Evolutionary conservation across 2,888 invertebrate species (phyloP).

Genomic region (Lissocephala sabroskyi): DNA sequence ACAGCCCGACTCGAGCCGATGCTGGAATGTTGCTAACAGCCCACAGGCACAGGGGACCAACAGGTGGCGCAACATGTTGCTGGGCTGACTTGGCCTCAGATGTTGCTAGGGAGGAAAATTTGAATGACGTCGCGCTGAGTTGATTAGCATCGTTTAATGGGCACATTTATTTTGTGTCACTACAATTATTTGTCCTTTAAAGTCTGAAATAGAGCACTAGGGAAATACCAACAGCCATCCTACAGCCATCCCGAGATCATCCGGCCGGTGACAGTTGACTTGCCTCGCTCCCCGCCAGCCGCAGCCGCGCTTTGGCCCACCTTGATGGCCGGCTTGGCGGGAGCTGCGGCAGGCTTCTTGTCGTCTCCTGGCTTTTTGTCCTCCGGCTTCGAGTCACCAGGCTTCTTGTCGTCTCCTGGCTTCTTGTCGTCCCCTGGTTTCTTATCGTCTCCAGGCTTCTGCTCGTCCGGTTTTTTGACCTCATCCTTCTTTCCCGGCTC

Average conservation of each 20-base stretch:
- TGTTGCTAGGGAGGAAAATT: background rate
- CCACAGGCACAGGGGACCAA: conserved; percentile 5
- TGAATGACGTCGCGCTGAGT: background rate
- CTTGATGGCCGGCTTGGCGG: conserved; percentile 67
- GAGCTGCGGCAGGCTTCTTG: conserved; percentile 37
- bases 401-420: conserved; percentile 25
- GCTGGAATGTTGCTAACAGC: conserved; percentile 6
- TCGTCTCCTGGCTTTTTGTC: conserved; percentile 31
- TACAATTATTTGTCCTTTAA: background rate
- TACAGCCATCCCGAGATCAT: conserved; percentile 84
- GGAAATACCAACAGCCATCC: conserved; percentile 25
- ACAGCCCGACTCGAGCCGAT: conserved; percentile 1
- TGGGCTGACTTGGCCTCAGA: background rate
- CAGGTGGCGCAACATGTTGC: conserved; percentile 22
- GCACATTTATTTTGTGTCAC: conserved; percentile 29
- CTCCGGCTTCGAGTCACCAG: conserved; percentile 26
- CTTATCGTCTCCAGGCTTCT: conserved; percentile 33
- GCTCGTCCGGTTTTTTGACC: conserved; percentile 24
- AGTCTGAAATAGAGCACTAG: background rate
- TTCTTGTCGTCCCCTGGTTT: conserved; percentile 28
- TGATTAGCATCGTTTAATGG: conserved; percentile 26
- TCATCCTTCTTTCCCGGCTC: conserved; percentile 28
- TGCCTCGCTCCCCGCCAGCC: conserved; percentile 76
- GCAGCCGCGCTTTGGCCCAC: conserved; percentile 72
- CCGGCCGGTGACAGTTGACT: conserved; percentile 82